Percentiles rank a stretch among this genome's conserved stretches.
phyloP scores from a whole-genome alignment of 2,888 invertebrate species.

The Clistopyga incitator region DNA sequence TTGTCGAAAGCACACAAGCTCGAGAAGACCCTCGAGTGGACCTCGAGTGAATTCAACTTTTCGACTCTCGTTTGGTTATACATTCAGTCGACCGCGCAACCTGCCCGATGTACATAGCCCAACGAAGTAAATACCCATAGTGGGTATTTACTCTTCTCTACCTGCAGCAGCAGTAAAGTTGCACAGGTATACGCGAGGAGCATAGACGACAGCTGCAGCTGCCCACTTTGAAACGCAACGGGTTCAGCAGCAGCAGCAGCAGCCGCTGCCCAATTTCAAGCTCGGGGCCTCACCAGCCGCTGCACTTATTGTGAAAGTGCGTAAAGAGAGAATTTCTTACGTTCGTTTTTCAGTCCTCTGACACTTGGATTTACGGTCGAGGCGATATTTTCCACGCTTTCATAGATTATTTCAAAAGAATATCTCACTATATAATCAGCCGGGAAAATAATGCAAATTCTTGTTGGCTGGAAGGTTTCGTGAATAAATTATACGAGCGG shows the following conservation, averaged over 20 bases:
- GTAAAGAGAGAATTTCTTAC: conserved; percentile 27
- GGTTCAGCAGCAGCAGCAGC: neutral
- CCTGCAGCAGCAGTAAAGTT: conserved; percentile 7
- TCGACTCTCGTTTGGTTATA: conserved; percentile 9
- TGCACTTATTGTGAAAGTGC: conserved; percentile 48
- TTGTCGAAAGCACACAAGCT: neutral
- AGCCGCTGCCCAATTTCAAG: conserved; percentile 8
- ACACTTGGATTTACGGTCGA: neutral
- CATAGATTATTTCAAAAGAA: neutral
- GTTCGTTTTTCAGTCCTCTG: conserved; percentile 14
- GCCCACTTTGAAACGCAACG: neutral
- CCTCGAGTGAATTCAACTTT: conserved; percentile 26
- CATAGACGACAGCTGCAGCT: conserved; percentile 8
- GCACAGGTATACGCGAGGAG: conserved; percentile 2
- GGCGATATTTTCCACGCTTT: neutral
- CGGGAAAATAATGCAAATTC: neutral
- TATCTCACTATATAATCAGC: neutral
- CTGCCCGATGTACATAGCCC: conserved; percentile 2
- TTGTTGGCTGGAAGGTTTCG: neutral
- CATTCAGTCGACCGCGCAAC: conserved; percentile 4
- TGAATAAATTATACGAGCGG: conserved; percentile 32
- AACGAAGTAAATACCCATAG: too few relatives aligned
- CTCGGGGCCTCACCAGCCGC: neutral
- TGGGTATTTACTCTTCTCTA: conserved; percentile 23
- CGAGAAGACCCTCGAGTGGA: conserved; percentile 48